Evolutionary conservation across 2,113 vertebrate species (phyloP), one percentile per base, ranked within the genome.

Genomic region (Aleadryas rufinucha): DNA sequence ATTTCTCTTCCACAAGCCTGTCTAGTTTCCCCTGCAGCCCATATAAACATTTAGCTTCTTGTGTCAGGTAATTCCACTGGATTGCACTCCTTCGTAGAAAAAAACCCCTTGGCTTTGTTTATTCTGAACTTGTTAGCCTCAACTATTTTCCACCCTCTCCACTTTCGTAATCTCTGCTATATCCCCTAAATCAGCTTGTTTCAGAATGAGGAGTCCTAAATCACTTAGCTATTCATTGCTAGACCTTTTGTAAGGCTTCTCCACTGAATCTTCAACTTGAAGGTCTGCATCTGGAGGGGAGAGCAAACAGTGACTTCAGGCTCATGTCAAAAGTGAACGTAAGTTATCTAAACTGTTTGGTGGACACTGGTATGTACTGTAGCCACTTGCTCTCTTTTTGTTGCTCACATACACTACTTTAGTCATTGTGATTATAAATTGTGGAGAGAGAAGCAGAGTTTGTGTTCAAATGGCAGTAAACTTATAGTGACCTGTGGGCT

Each of bases 1-100:
- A 74, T 53, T 93, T 81, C 54, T 93, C 56, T 75, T 78, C 74
- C 35, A 35, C 45, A 87, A 56, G 37, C 77, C 56, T 45, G 24
- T 33, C 60, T 57, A 45, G 11, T 66, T 94, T 81, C 17, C 42
- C 13, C 35, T 54, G 56, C 47, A 68, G 39, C 47, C 21, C 28
- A 50, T 28, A 75, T 16, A 84, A 87, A 63, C 42, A 39, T 66
- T 82, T 42, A 50, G 23, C 33, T 49, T 65, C 47, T 45, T 45
- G 16, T 20, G 16, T 33, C 37, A 74, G 47, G 54, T 61, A 61
- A 84, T 89, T 53, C 21, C 27, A 65, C 22, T 57, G 50, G 69
- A 76, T 26, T 30, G 39, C 27, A 24, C 9, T 47, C 6, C n/a
- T 72, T 69, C 5, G 1, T 54, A 35, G 57, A 52, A 68, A 86